A percentile compares a stretch with the other conserved stretches of the same genome.
phyloP scores from a whole-genome alignment of 2,888 invertebrate species.

The Polyommatus icarus region DNA sequence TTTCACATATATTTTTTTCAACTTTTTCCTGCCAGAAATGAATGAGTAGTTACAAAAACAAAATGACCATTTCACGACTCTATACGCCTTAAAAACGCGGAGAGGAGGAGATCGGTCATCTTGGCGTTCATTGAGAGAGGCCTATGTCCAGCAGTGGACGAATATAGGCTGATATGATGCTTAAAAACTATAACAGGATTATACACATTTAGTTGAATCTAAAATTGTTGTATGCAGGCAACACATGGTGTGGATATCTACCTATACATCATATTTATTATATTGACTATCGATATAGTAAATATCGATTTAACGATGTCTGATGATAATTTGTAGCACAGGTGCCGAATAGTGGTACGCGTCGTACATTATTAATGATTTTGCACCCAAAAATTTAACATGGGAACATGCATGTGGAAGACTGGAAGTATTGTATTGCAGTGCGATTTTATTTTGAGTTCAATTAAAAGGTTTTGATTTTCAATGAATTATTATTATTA shows the following conservation, averaged over 20 bases:
- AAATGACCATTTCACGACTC: no score
- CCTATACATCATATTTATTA: background rate
- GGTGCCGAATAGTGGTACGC: slow-evolving; percentile 10
- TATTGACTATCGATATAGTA: slow-evolving; percentile 1
- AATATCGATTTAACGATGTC: slow-evolving; percentile 10
- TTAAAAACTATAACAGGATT: no score
- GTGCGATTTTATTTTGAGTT: background rate
- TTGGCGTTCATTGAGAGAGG: no score
- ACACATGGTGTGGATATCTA: background rate
- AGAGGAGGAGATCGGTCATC: no score
- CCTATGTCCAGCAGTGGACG: no score
- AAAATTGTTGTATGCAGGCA: no score
- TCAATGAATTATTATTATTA: background rate
- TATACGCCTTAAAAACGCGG: no score
- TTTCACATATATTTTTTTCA: no score
- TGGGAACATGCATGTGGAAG: background rate
- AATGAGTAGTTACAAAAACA: no score
- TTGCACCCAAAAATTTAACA: slow-evolving; percentile 7
- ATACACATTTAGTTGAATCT: no score
- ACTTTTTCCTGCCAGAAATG: no score
- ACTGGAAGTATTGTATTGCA: background rate
- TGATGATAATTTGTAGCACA: slow-evolving; percentile 22
- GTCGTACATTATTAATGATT: slow-evolving; percentile 19
- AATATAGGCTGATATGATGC: no score
- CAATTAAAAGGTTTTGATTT: background rate